Percentiles rank a stretch among this genome's conserved stretches.
phyloP scores from a whole-genome alignment of 2,888 invertebrate species.

The Drosophila cognata region DNA sequence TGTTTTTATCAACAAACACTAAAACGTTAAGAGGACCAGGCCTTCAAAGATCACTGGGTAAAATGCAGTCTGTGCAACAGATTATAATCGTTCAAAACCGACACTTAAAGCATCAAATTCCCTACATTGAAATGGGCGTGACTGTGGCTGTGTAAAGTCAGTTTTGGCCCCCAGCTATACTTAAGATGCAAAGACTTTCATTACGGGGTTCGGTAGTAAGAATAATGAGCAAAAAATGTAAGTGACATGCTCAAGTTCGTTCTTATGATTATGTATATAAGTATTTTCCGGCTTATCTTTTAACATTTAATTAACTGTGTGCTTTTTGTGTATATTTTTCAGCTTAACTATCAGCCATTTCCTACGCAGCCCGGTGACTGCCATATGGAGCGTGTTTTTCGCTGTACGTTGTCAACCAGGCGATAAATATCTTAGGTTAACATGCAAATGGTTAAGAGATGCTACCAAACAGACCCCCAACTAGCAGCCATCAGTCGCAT shows the following conservation, averaged over 20 bases:
- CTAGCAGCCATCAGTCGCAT: slow-evolving; percentile 59
- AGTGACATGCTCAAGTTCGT: slow-evolving; percentile 50
- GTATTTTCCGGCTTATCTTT: slow-evolving; percentile 43
- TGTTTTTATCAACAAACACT: neutral
- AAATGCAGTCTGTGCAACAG: neutral
- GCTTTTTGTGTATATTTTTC: slow-evolving; percentile 16
- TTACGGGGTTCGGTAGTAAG: slow-evolving; percentile 33
- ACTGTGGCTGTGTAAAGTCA: slow-evolving; percentile 3
- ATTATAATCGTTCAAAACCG: slow-evolving; percentile 12
- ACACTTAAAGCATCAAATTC: slow-evolving; percentile 41
- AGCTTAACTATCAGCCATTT: slow-evolving; percentile 41
- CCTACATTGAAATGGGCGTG: slow-evolving; percentile 32
- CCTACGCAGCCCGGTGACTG: slow-evolving; percentile 46
- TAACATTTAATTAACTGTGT: slow-evolving; percentile 64
- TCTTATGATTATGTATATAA: neutral
- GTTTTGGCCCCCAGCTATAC: slow-evolving; percentile 15
- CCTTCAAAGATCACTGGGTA: neutral
- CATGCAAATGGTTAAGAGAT: slow-evolving; percentile 63
- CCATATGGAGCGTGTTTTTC: slow-evolving; percentile 38
- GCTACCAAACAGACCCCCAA: slow-evolving; percentile 57
- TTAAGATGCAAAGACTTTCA: slow-evolving; percentile 44
- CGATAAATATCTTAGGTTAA: slow-evolving; percentile 53
- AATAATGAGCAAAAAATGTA: slow-evolving; percentile 5
- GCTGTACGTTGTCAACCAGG: slow-evolving; percentile 46
- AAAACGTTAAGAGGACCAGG: neutral